Evolutionary conservation across 1,140 invertebrate species (phyloP).

Genomic region (Bombus sylvicola): DNA sequence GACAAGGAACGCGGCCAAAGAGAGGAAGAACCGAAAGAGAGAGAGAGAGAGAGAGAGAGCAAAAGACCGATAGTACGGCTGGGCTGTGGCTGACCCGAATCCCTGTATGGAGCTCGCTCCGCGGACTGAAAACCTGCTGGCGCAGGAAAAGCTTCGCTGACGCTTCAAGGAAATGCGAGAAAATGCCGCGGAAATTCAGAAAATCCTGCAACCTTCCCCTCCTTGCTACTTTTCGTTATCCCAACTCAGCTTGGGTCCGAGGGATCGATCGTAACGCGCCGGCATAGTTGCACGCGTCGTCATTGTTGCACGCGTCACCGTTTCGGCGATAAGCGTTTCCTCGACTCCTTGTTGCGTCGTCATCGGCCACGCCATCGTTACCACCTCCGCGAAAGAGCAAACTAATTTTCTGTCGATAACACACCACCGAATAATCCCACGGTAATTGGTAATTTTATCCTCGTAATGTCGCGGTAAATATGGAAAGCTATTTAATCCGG

Average conservation of each 20-base stretch:
- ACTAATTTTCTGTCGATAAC: constrained; percentile 32
- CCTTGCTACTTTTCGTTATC: constrained; percentile 17
- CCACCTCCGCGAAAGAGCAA: constrained; percentile 2
- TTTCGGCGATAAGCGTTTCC: neutral
- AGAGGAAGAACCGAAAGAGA: constrained; percentile 12
- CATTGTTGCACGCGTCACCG: neutral
- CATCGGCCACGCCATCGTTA: neutral
- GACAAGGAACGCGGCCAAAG: constrained; percentile 31
- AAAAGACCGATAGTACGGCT: constrained; percentile 36
- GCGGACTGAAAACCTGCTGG: constrained; percentile 79
- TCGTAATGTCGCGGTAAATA: neutral
- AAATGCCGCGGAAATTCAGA: constrained; percentile 75
- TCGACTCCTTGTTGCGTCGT: neutral
- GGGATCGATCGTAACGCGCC: constrained; percentile 31
- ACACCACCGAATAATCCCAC: neutral
- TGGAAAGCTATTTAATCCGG: constrained; percentile 10
- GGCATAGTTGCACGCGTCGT: neutral
- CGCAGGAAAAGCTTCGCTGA: constrained; percentile 76
- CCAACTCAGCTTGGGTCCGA: no score
- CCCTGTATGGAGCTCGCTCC: constrained; percentile 61
- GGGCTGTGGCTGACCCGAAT: constrained; percentile 71
- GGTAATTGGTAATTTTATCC: neutral
- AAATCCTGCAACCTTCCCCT: constrained; percentile 49
- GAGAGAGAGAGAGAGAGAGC: constrained; percentile 24
- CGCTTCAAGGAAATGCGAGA: constrained; percentile 76